Conservation (phyloP, 1,140 invertebrate species). For the Mycetomoellerius zeteki region DNA sequence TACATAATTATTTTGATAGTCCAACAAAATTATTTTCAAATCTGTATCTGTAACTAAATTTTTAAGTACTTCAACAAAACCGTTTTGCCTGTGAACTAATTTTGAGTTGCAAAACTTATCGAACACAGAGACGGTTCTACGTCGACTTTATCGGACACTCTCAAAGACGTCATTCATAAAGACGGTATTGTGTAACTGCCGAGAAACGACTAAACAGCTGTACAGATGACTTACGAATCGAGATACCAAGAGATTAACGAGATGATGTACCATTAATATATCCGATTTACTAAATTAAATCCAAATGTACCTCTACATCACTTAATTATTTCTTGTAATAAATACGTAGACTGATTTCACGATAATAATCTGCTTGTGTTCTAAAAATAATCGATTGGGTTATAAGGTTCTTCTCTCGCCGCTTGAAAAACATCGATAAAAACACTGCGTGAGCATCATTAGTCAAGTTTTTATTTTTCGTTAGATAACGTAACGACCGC, state of each 20-base stretch:
- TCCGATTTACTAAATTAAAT: not conserved
- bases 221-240: not conserved
- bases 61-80: too few species aligned
- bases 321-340: not conserved
- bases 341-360: not conserved
- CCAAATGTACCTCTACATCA: not conserved
- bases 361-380: not conserved
- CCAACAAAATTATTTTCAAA: too few species aligned
- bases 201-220: not conserved
- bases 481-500: constrained; percentile 51
- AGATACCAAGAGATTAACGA: not conserved
- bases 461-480: constrained; percentile 58
- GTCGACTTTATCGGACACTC: not conserved
- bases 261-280: not conserved
- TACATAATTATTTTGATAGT: too few species aligned
- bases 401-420: not conserved
- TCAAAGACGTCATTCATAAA: constrained; percentile 38
- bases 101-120: not conserved
- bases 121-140: not conserved
- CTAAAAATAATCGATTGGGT: constrained; percentile 23
- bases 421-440: not conserved
- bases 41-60: too few species aligned
- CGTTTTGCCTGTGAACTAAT: not conserved
- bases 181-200: constrained; percentile 15
- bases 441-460: not conserved